phyloP scores from a whole-genome alignment of 2,888 invertebrate species.

The Plusia festucae region DNA sequence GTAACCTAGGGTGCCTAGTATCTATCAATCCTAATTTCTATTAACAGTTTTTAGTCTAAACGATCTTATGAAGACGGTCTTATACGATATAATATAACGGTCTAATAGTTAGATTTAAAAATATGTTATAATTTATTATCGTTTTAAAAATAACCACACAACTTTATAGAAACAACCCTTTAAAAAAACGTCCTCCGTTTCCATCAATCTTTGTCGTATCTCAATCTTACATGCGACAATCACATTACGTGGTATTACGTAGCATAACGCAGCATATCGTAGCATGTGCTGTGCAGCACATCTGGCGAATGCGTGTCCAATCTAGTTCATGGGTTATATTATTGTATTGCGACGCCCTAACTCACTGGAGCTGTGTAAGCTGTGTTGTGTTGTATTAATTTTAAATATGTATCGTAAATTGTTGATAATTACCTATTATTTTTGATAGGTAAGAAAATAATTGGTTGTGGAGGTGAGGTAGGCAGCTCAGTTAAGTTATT shows the following conservation, averaged over 20 bases:
- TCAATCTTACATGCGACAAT: slow-evolving; percentile 14
- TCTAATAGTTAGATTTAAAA: too few species aligned
- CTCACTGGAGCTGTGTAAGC: slow-evolving; percentile 14
- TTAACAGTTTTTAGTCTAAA: too few species aligned
- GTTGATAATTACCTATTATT: not conserved
- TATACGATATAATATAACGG: too few species aligned
- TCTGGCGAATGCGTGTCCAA: slow-evolving; percentile 56
- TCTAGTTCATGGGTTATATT: slow-evolving; percentile 51
- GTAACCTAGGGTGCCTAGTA: too few species aligned
- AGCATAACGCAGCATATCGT: not conserved
- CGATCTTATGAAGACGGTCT: too few species aligned
- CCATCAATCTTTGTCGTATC: not conserved
- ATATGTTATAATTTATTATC: too few species aligned
- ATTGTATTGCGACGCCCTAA: slow-evolving; percentile 28
- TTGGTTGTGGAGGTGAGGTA: not conserved
- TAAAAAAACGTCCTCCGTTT: not conserved
- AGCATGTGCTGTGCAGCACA: slow-evolving; percentile 32
- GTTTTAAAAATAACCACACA: too few species aligned
- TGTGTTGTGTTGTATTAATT: not conserved
- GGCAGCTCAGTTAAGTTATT: too few species aligned
- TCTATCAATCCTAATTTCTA: too few species aligned
- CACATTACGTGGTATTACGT: slow-evolving; percentile 5
- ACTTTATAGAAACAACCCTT: too few species aligned
- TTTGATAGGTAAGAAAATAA: too few species aligned
- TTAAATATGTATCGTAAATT: not conserved